A percentile compares a stretch with the other conserved stretches of the same genome.
Evolutionary conservation across 2,797 vertebrate species (phyloP).

Genomic region (Rhadinocentrus ornatus): DNA sequence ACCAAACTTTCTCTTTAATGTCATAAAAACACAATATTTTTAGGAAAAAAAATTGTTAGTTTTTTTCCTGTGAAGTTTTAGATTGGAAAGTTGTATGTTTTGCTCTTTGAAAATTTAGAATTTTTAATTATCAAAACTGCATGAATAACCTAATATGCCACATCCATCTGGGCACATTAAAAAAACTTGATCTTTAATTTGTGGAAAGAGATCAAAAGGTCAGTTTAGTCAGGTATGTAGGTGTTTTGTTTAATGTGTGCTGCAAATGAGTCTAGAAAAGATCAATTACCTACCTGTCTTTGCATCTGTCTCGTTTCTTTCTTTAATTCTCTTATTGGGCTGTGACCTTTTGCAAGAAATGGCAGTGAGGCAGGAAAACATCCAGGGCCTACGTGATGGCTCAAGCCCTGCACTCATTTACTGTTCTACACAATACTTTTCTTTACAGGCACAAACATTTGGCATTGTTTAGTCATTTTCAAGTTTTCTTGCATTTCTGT

Average conservation of each 20-base stretch:
- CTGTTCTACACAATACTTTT: no score
- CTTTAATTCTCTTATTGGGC: conserved; percentile 28
- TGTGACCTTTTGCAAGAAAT: conserved; percentile 41
- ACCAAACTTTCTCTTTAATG: no score
- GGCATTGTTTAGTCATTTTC: no score
- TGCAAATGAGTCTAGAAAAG: conserved; percentile 32
- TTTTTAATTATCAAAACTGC: background rate
- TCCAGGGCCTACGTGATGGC: no score
- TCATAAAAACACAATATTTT: background rate
- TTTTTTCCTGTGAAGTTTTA: background rate
- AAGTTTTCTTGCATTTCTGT: no score
- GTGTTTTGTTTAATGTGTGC: conserved; percentile 24
- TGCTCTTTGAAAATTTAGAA: background rate
- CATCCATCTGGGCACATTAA: conserved; percentile 12
- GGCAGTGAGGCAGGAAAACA: background rate
- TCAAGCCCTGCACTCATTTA: no score
- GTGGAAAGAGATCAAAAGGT: conserved; percentile 39
- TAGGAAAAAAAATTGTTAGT: background rate
- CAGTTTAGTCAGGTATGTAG: conserved; percentile 14
- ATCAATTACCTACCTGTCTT: conserved; percentile 15
- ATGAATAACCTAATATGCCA: conserved; percentile 13
- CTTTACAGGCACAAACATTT: no score
- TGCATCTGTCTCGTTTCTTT: conserved; percentile 16
- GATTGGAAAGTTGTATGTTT: conserved; percentile 1
- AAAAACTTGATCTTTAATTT: conserved; percentile 38